These are phyloP conservation scores for Anas platyrhynchos DNA, from an alignment of 2,113 vertebrate species.

Conservation along the genomic window DNA sequence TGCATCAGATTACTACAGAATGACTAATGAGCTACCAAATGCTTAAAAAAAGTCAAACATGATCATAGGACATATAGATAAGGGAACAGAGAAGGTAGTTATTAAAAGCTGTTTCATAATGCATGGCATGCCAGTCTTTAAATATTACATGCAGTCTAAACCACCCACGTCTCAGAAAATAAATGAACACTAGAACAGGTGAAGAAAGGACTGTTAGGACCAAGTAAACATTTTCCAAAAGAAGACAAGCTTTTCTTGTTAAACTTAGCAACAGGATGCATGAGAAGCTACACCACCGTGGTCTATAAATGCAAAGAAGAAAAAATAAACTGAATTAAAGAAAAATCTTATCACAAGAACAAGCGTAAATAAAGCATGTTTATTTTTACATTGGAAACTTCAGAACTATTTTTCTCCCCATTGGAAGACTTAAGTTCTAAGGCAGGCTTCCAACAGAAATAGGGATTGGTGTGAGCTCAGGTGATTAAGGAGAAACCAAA, in stretches of 20 bases:
- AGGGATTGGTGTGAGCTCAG: background rate
- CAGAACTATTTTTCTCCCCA: background rate
- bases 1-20: background rate
- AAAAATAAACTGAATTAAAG: background rate
- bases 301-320: background rate
- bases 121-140: background rate
- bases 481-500: background rate
- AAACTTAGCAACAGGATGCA: background rate
- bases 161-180: background rate
- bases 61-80: background rate
- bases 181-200: background rate
- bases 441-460: background rate
- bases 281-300: background rate
- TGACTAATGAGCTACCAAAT: background rate
- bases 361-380: background rate
- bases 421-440: background rate
- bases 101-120: background rate
- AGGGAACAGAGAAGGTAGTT: background rate
- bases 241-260: background rate
- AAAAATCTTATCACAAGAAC: background rate
- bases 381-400: background rate
- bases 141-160: background rate
- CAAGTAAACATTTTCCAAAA: background rate
- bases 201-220: background rate
- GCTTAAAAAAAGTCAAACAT: background rate